These are phyloP conservation scores for Neogale vison DNA, from an alignment of 2,113 vertebrate species.

Conservation along the genomic window DNA sequence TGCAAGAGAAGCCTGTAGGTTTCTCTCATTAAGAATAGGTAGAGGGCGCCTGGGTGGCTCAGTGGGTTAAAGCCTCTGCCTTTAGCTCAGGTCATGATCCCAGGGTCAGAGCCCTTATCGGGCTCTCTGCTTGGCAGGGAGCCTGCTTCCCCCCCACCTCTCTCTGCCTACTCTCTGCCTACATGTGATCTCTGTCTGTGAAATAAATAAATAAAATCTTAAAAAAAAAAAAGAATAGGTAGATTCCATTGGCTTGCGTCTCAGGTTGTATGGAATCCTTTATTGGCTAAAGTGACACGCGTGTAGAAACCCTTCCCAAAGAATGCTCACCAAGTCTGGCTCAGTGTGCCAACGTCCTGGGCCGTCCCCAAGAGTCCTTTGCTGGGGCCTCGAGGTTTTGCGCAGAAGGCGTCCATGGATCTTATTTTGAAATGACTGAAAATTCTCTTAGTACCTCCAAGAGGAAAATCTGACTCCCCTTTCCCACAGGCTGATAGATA, in stretches of 20 bases:
- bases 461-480: slow-evolving; percentile 16
- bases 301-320: neutral
- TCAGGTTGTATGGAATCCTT: neutral
- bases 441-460: neutral
- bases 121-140: too few relatives aligned
- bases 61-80: too few relatives aligned
- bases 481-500: slow-evolving; percentile 31
- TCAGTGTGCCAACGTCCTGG: too few relatives aligned
- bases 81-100: too few relatives aligned
- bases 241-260: neutral
- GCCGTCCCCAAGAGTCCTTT: neutral
- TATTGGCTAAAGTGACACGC: neutral
- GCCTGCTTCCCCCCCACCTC: too few relatives aligned
- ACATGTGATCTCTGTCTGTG: too few relatives aligned
- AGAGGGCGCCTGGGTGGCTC: neutral
- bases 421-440: slow-evolving; percentile 50
- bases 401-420: neutral
- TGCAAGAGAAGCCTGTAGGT: neutral
- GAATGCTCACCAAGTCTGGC: neutral
- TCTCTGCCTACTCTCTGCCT: too few relatives aligned
- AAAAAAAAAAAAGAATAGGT: neutral
- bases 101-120: too few relatives aligned
- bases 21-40: neutral
- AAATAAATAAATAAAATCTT: too few relatives aligned
- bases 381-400: neutral